Evolutionary conservation across 1,140 invertebrate genomes (phyloP), one percentile per base, ranked within the genome.

Genomic region (Halyomorpha halys): DNA sequence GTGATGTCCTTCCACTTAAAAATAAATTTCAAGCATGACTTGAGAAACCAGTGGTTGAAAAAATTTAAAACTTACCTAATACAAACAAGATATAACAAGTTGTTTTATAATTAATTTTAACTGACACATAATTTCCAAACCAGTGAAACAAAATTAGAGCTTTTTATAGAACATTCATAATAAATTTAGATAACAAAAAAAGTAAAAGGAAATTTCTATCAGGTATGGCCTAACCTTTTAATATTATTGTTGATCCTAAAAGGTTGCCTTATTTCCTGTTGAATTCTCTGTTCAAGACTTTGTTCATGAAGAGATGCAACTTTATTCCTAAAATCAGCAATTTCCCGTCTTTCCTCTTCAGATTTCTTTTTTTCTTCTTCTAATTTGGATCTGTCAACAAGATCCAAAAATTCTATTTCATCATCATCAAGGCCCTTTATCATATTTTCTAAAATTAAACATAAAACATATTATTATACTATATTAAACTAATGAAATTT

Each of bases 341-440:
- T 82, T 73, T 91, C 88, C 67, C 82, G 78, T 69, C 85, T 82
- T 72, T 94, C 91, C 72, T 94, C 89, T 44, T 85, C 73, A 71
- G 82, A 80, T 65, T 91, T 89, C 72, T 86, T 85, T 64, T 84
- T 80, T 67, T 94, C 91, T 44, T 88, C 86, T 65, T 89, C 86
- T 44, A 90, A 79, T 78, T 91, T 93, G 19, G 84, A 86, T 67
- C 85, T 79, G 75, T 94, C 90, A 11, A 97, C 89, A 54, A 90
- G 78, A 70, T 97, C 90, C 11, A 97, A 76, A 76, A 97, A 97
- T 68, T 92, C 86, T 0, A 94, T 86, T 79, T 97, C 94, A 76
- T 97, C 94, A 73, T 94, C 91, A 75, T 97, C 93, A 3, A 97
- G 76, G 11, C 91, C 92, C 76, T 91, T 88, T 65, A 97, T 94